phyloP scores from a whole-genome alignment of 2,888 invertebrate species.

The Pachymerium ferrugineum region DNA sequence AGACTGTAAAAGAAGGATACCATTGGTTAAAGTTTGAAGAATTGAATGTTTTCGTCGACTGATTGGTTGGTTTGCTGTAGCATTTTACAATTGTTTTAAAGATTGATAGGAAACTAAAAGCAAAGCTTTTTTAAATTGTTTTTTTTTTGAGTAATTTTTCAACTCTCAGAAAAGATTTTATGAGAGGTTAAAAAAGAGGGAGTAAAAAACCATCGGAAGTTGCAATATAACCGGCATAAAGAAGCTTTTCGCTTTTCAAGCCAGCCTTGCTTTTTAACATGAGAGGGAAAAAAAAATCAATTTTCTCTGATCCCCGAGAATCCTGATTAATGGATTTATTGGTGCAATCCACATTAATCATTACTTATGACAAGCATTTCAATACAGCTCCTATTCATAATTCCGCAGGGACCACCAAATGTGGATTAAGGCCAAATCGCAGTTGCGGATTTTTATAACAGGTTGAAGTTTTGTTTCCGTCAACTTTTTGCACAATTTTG shows the following conservation, averaged over 20 bases:
- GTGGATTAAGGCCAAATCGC: background rate
- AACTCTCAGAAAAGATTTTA: background rate
- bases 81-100: background rate
- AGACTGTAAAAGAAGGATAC: background rate
- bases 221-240: background rate
- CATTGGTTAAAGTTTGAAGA: background rate
- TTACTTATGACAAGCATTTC: constrained; percentile 35
- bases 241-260: constrained; percentile 3
- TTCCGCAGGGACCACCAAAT: background rate
- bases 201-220: background rate
- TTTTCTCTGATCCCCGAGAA: constrained; percentile 33
- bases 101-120: no score
- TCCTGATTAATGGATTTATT: constrained; percentile 37
- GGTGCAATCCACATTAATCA: constrained; percentile 36
- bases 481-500: no score
- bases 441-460: background rate
- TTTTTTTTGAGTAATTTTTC: no score
- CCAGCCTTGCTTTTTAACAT: background rate
- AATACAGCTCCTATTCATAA: constrained; percentile 30
- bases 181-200: background rate
- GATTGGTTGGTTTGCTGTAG: background rate
- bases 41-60: background rate
- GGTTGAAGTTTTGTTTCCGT: no score
- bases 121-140: no score
- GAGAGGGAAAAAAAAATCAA: constrained; percentile 32